These are phyloP conservation scores for Psephotus haematonotus DNA, from an alignment of 2,113 vertebrate genomes.

Conservation along the genomic window DNA sequence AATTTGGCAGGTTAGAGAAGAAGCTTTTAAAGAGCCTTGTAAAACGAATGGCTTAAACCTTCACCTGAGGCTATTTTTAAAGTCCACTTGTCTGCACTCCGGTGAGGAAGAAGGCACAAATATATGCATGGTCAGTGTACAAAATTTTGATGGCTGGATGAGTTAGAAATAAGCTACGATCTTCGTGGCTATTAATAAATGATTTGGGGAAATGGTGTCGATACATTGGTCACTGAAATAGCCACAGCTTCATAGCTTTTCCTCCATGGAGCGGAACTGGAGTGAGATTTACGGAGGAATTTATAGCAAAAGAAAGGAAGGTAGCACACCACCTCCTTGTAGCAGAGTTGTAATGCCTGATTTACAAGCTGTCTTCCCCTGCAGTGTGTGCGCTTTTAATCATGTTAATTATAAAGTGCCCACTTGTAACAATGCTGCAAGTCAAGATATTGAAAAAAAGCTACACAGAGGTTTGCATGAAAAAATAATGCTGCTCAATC, in stretches of 20 bases:
- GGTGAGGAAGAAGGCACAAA: not conserved
- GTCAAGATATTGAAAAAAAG: not conserved
- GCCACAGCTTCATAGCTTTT: not conserved
- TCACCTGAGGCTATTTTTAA: conserved; percentile 38
- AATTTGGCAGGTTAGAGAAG: conserved; percentile 37
- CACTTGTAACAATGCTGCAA: not conserved
- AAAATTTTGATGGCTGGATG: not conserved
- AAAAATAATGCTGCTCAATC: not conserved
- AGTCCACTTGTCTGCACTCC: conserved; percentile 12
- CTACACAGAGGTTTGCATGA: not conserved
- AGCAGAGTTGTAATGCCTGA: not conserved
- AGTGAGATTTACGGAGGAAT: not conserved
- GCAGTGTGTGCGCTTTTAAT: not conserved
- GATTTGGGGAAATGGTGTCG: not conserved
- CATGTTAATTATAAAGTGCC: not conserved
- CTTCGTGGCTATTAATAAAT: not conserved
- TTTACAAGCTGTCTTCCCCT: not conserved
- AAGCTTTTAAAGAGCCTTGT: conserved; percentile 32
- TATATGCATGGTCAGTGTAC: not conserved
- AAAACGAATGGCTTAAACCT: conserved; percentile 19
- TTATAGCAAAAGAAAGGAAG: not conserved
- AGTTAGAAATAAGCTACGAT: not conserved
- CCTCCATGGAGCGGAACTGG: not conserved
- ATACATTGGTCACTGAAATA: not conserved
- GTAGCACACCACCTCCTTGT: not conserved